Evolutionary conservation across 2,888 invertebrate genomes (phyloP).

Genomic region (Drosophila pegasa): DNA sequence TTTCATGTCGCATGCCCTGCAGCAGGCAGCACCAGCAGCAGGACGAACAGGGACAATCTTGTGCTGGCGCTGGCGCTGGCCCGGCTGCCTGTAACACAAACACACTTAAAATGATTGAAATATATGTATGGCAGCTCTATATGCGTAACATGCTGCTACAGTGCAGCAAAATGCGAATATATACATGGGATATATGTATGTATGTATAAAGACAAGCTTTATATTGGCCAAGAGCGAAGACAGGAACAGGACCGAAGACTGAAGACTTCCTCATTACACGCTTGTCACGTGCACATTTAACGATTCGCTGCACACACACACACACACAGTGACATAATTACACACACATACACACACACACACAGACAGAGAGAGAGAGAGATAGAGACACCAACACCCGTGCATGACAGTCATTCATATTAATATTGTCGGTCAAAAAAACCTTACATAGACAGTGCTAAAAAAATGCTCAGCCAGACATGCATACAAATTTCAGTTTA

Average conservation of each 20-base stretch:
- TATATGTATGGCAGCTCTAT: slow-evolving; percentile 65
- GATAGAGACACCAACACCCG: slow-evolving; percentile 36
- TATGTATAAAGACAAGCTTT: slow-evolving; percentile 21
- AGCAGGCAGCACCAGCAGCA: slow-evolving; percentile 12
- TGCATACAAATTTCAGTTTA: slow-evolving; percentile 42
- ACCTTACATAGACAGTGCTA: slow-evolving; percentile 22
- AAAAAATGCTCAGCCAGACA: slow-evolving; percentile 11
- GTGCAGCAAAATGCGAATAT: slow-evolving; percentile 42
- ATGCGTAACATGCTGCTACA: slow-evolving; percentile 72
- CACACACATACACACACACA: slow-evolving; percentile 14
- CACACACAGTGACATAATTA: slow-evolving; percentile 12
- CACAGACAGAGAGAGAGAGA: slow-evolving; percentile 12
- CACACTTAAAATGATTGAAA: slow-evolving; percentile 81
- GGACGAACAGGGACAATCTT: slow-evolving; percentile 43
- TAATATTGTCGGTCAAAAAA: slow-evolving; percentile 72
- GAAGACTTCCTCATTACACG: slow-evolving; percentile 79
- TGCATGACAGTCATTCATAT: slow-evolving; percentile 73
- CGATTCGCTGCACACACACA: slow-evolving; percentile 66
- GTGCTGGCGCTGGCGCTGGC: slow-evolving; percentile 39
- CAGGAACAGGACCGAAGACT: slow-evolving; percentile 37
- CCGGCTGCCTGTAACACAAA: slow-evolving; percentile 71
- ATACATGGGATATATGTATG: slow-evolving; percentile 19
- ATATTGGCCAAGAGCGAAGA: slow-evolving; percentile 53
- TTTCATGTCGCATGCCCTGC: slow-evolving; percentile 64
- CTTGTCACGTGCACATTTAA: slow-evolving; percentile 81